Evolutionary conservation across 2,888 invertebrate genomes (phyloP), one percentile per base, ranked within the genome.

Genomic region (Drosophila tripunctata): DNA sequence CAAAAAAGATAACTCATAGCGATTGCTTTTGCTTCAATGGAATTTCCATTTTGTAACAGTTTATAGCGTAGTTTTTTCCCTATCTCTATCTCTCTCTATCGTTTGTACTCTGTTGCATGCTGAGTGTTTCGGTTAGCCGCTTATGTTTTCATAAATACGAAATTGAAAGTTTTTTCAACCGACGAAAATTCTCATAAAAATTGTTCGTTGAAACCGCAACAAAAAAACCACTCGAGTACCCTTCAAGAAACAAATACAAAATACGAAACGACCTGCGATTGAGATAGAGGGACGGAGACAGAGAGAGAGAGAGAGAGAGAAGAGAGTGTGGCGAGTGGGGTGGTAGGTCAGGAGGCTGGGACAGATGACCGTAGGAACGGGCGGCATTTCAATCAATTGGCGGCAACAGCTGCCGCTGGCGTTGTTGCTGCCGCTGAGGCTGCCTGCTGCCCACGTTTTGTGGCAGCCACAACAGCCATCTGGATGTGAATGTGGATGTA

Each of bases 301-400:
- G 40, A 3, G 12, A 33, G 6, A 22, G 15, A 15, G 33, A 7
- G 14, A n/a, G 33, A n/a, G 12, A 17, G 2, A 2, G 3, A n/a
- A 33, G 8, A 22, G 17, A 22, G 6, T 15, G 17, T 15, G 21
- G 19, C 19, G 6, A 14, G 12, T 30, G 5, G 30, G 38, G 27
- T 45, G 50, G 51, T 36, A 52, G 69, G 60, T 68, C 44, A 73
- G 64, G 38, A 57, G 45, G 24, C 33, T 21, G 12, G 36, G 22
- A 52, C 52, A 52, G 51, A 38, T 51, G 51, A 51, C 51, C 51
- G 30, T 57, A 65, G 57, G 67, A 70, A 81, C 72, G 69, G 70
- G 76, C 78, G 87, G 82, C 85, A 80, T 84, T 87, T 87, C 87
- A 83, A 83, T 87, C 83, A 87, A 87, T 84, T 83, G 83, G 82